A percentile compares a stretch with the other conserved stretches of the same genome.
These are phyloP conservation scores for Venustaconcha ellipsiformis DNA, from an alignment of 1,140 invertebrate genomes.

Conservation along the genomic window DNA sequence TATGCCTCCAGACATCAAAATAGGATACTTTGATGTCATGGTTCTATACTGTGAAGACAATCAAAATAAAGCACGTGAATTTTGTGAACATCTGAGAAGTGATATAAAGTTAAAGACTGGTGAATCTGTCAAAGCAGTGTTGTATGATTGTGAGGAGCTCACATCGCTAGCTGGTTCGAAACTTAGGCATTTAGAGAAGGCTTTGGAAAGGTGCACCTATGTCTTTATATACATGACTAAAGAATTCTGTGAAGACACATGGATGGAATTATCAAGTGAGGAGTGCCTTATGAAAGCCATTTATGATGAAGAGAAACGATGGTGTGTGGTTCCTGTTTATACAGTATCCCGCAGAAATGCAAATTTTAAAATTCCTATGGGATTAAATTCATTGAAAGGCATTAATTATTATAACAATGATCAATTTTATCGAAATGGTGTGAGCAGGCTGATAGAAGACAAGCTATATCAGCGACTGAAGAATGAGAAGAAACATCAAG, in stretches of 20 bases:
- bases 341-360: conserved; percentile 37
- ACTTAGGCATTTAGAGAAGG: conserved; percentile 34
- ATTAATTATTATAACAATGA: conserved; percentile 48
- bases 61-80: conserved; percentile 19
- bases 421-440: conserved; percentile 37
- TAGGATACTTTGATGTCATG: conserved; percentile 39
- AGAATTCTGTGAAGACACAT: conserved; percentile 41
- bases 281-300: conserved; percentile 48
- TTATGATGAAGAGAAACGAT: conserved; percentile 41
- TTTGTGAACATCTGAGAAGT: conserved; percentile 32
- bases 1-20: conserved; percentile 31
- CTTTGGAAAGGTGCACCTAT: conserved; percentile 42
- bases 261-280: conserved; percentile 45
- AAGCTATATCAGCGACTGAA: conserved; percentile 14
- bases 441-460: conserved; percentile 27
- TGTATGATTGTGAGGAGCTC: conserved; percentile 40
- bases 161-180: conserved; percentile 15
- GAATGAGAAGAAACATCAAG: conserved; percentile 12
- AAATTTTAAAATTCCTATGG: conserved; percentile 47
- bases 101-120: conserved; percentile 24
- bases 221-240: conserved; percentile 47
- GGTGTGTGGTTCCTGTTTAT: conserved; percentile 51
- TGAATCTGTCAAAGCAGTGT: conserved; percentile 23
- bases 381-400: conserved; percentile 45
- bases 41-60: conserved; percentile 47